These are phyloP conservation scores for Akabosia matsudoensis DNA, from an alignment of 1,140 invertebrate species.

Conservation along the genomic window DNA sequence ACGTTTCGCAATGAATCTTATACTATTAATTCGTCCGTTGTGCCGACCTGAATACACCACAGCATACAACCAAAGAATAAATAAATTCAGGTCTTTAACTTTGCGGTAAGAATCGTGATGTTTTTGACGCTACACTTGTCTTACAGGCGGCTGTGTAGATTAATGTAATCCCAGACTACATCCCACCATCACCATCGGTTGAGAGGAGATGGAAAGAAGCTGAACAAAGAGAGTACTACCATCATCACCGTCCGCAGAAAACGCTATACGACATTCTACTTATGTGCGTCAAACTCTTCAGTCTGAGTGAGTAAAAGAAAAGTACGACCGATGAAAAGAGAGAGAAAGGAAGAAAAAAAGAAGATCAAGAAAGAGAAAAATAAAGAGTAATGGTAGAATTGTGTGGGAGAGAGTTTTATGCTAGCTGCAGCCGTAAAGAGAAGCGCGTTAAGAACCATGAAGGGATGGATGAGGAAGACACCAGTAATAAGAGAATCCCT, in stretches of 20 bases:
- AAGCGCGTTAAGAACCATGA: background rate
- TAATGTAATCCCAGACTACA: slow-evolving; percentile 43
- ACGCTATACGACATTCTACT: background rate
- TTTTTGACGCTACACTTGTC: slow-evolving; percentile 47
- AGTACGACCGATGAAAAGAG: background rate
- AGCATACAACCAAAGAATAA: too few species aligned
- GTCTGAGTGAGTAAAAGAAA: too few species aligned
- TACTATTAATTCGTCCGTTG: too few species aligned
- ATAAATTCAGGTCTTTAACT: too few species aligned
- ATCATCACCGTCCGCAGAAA: background rate
- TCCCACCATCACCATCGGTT: slow-evolving; percentile 30
- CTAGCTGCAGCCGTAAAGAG: background rate
- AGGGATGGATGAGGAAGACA: slow-evolving; percentile 10
- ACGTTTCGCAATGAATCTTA: too few species aligned
- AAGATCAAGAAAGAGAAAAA: background rate
- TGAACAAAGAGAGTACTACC: background rate
- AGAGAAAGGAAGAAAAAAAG: background rate
- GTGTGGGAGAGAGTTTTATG: background rate
- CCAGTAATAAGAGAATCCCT: slow-evolving; percentile 14
- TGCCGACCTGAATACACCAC: too few species aligned
- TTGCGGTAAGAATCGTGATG: slow-evolving; percentile 36
- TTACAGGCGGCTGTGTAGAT: slow-evolving; percentile 46
- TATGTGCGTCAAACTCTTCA: too few species aligned
- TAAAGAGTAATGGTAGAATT: background rate
- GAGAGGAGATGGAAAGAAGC: slow-evolving; percentile 15